These are phyloP conservation scores for Ectobius pallidus DNA, from an alignment of 2,888 invertebrate species.

Conservation along the genomic window DNA sequence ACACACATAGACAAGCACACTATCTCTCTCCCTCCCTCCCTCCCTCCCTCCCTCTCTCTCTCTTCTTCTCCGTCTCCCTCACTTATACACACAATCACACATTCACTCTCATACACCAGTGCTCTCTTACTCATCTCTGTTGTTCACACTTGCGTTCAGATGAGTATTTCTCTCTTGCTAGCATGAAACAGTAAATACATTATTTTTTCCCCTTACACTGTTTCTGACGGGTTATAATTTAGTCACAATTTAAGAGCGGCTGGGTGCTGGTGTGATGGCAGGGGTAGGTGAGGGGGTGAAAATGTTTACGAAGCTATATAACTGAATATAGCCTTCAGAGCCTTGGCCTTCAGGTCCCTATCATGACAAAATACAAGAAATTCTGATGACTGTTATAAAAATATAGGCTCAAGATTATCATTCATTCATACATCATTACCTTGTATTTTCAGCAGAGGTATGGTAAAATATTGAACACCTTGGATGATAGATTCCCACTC, in stretches of 20 bases:
- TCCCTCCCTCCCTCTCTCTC: too few species aligned
- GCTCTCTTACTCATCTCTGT: not conserved
- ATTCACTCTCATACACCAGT: not conserved
- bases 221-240: slow-evolving; percentile 32
- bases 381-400: not conserved
- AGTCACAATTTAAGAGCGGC: slow-evolving; percentile 26
- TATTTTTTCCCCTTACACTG: slow-evolving; percentile 17
- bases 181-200: slow-evolving; percentile 17
- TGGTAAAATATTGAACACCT: too few species aligned
- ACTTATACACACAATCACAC: not conserved
- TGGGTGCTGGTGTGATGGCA: not conserved
- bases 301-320: slow-evolving; percentile 24
- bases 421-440: too few species aligned
- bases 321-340: slow-evolving; percentile 17
- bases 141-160: too few species aligned
- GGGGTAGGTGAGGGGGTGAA: not conserved
- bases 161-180: too few species aligned
- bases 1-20: too few species aligned
- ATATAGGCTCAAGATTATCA: too few species aligned
- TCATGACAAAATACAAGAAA: not conserved
- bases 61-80: not conserved
- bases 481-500: too few species aligned
- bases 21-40: too few species aligned
- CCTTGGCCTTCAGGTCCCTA: not conserved
- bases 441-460: too few species aligned